These are phyloP conservation scores for Drosophila helvetica DNA, from an alignment of 2,888 invertebrate genomes.

Conservation along the genomic window DNA sequence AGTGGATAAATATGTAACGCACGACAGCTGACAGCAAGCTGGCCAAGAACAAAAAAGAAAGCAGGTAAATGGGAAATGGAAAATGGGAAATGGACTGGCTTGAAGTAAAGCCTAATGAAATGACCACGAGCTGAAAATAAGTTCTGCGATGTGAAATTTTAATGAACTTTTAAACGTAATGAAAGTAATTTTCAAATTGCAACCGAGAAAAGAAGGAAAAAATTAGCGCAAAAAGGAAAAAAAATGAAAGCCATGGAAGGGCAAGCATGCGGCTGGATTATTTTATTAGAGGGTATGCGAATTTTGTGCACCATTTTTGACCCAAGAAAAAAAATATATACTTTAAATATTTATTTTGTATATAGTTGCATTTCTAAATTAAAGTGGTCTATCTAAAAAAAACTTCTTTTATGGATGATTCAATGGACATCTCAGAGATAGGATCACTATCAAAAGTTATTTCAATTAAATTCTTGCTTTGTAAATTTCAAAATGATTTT, in stretches of 20 bases:
- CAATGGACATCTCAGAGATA: too few species aligned
- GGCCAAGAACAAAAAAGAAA: too few species aligned
- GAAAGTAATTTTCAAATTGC: conserved; percentile 74
- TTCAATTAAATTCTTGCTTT: too few species aligned
- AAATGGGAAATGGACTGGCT: background rate
- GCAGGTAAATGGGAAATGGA: conserved; percentile 7
- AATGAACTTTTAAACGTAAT: conserved; percentile 79
- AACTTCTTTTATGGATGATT: too few species aligned
- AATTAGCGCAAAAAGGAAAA: conserved; percentile 2
- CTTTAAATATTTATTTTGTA: too few species aligned
- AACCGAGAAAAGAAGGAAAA: conserved; percentile 20
- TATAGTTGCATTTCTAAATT: too few species aligned
- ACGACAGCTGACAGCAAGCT: conserved; percentile 27
- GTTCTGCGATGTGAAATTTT: conserved; percentile 58
- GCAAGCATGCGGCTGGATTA: conserved; percentile 44
- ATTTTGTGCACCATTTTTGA: background rate
- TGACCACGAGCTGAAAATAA: conserved; percentile 24
- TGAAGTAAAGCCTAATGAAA: conserved; percentile 38
- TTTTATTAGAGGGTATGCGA: conserved; percentile 5
- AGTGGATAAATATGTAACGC: conserved; percentile 17
- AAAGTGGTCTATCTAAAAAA: too few species aligned
- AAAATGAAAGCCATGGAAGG: conserved; percentile 12
- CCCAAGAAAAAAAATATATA: too few species aligned
- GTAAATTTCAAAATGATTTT: too few species aligned
- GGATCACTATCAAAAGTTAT: too few species aligned